Conservation (phyloP, 2,113 vertebrate species). For the Zosterops borbonicus region DNA sequence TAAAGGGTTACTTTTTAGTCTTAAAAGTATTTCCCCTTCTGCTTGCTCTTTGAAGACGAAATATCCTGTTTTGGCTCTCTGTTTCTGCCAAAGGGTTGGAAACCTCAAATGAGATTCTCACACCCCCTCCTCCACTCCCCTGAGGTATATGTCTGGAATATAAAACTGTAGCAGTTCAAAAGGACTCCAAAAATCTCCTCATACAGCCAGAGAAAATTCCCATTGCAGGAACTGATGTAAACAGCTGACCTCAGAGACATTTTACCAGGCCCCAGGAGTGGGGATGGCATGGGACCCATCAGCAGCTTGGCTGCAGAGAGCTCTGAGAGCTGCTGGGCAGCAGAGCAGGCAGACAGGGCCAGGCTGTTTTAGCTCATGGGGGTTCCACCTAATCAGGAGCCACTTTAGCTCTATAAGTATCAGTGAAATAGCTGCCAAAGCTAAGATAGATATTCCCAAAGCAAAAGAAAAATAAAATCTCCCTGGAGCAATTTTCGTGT, state of each 20-base stretch:
- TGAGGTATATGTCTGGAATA: slow-evolving; percentile 17
- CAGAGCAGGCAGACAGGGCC: not conserved
- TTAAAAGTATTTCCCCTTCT: not conserved
- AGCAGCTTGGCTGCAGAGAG: not conserved
- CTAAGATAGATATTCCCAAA: not conserved
- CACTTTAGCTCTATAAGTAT: not conserved
- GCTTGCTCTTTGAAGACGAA: slow-evolving; percentile 4
- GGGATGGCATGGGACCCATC: not conserved
- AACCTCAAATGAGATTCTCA: slow-evolving; percentile 47
- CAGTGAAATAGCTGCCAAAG: not conserved
- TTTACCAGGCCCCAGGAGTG: not conserved
- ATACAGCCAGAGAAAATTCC: not conserved
- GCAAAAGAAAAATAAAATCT: not conserved
- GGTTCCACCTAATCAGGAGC: not conserved
- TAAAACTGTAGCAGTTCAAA: slow-evolving; percentile 7
- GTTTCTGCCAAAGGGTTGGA: not conserved
- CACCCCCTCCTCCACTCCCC: slow-evolving; percentile 10
- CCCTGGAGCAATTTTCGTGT: not conserved
- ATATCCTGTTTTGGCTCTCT: slow-evolving; percentile 13
- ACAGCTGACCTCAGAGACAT: not conserved
- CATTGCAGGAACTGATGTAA: slow-evolving; percentile 7
- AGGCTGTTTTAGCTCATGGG: not conserved
- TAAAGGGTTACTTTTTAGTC: not conserved
- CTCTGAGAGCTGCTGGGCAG: not conserved
- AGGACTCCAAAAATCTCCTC: not conserved